Conservation (phyloP, 2,113 vertebrate genomes). For the Upupa epops region DNA sequence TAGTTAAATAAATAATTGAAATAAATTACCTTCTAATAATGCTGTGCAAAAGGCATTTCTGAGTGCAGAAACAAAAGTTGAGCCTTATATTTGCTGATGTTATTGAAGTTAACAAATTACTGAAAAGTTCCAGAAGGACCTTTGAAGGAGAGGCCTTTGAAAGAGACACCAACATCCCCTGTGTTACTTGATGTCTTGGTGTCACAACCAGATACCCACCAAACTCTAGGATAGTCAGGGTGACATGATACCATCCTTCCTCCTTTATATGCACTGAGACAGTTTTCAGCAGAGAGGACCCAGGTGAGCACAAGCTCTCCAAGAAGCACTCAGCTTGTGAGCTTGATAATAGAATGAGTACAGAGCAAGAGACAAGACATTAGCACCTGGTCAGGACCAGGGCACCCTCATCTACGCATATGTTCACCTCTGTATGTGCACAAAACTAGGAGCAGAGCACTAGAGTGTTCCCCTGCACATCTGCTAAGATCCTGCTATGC, state of each 20-base stretch:
- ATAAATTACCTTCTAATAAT: background rate
- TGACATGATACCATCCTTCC: background rate
- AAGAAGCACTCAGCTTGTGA: background rate
- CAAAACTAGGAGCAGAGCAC: background rate
- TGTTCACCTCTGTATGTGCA: background rate
- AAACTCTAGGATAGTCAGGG: background rate
- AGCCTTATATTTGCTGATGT: background rate
- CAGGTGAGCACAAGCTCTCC: background rate
- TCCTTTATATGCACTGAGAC: background rate
- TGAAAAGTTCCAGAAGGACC: background rate
- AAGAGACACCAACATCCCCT: background rate
- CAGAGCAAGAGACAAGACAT: background rate
- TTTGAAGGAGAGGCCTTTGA: background rate
- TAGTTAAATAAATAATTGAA: background rate
- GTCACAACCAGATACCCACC: background rate
- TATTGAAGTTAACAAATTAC: background rate
- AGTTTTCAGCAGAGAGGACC: background rate
- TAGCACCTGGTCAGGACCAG: background rate
- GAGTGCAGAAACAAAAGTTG: background rate
- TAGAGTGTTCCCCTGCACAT: rapidly evolving
- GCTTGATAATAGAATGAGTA: background rate
- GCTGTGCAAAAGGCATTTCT: background rate
- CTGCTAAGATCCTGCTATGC: background rate
- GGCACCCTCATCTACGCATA: background rate
- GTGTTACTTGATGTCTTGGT: background rate